These are phyloP conservation scores for Cottus gobio DNA, from an alignment of 2,113 vertebrate genomes.

Conservation along the genomic window DNA sequence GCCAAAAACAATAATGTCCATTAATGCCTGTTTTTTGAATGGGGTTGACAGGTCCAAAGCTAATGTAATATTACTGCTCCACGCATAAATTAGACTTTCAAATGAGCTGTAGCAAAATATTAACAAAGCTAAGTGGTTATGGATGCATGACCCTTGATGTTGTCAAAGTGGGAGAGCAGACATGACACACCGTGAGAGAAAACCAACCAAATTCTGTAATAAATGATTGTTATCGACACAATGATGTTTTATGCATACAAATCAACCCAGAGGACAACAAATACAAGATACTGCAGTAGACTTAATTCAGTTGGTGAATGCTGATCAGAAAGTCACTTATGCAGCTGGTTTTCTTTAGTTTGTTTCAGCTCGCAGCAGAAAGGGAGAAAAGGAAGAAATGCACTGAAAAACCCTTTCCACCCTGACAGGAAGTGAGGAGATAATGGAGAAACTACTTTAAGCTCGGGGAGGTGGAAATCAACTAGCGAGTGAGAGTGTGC, in stretches of 20 bases:
- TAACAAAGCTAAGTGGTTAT: background rate
- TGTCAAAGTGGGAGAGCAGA: background rate
- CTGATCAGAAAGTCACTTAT: background rate
- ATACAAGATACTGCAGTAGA: background rate
- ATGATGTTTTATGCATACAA: background rate
- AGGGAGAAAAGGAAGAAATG: too few relatives aligned
- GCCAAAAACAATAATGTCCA: background rate
- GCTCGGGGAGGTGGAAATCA: too few relatives aligned
- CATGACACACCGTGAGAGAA: background rate
- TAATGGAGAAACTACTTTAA: too few relatives aligned
- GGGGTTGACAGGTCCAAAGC: background rate
- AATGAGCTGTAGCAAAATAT: background rate
- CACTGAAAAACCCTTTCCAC: too few relatives aligned
- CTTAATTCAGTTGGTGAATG: background rate
- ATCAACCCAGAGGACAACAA: background rate
- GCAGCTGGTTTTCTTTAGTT: background rate
- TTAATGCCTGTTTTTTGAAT: constrained; percentile 2
- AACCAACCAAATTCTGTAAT: background rate
- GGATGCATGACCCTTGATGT: background rate
- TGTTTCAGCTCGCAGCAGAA: too few relatives aligned
- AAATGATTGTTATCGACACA: background rate
- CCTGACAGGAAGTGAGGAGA: too few relatives aligned
- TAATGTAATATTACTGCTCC: background rate
- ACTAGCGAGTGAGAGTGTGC: background rate
- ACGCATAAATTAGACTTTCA: background rate